These are phyloP conservation scores for Thunnus albacares DNA, from an alignment of 2,797 vertebrate species.

Conservation along the genomic window DNA sequence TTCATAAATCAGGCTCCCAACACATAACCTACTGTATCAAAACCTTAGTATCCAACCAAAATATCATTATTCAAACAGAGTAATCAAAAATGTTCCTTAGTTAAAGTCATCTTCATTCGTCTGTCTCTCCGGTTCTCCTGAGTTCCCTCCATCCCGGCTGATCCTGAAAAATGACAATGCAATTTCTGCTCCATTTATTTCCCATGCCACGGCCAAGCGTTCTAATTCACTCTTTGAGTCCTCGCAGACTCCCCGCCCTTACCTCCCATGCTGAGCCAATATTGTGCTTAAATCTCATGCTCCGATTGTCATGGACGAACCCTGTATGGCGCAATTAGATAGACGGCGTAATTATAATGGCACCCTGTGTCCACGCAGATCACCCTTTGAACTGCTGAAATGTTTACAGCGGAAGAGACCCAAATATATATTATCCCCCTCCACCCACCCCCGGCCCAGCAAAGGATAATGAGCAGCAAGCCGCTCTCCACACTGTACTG, in stretches of 20 bases:
- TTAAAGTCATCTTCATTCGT: slow-evolving; percentile 59
- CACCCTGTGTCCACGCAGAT: slow-evolving; percentile 80
- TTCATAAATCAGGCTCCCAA: slow-evolving; percentile 11
- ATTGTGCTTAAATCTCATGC: slow-evolving; percentile 89
- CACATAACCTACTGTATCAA: background rate
- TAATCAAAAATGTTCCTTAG: slow-evolving; percentile 35
- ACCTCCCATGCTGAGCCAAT: slow-evolving; percentile 87
- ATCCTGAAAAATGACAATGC: slow-evolving; percentile 79
- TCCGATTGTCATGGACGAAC: slow-evolving; percentile 84
- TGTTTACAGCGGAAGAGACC: slow-evolving; percentile 83
- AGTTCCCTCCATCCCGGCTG: slow-evolving; percentile 58
- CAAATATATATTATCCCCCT: slow-evolving; percentile 77
- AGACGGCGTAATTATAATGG: slow-evolving; percentile 83
- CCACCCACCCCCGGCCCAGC: slow-evolving; percentile 25
- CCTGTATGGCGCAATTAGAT: slow-evolving; percentile 83
- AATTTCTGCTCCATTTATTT: slow-evolving; percentile 89
- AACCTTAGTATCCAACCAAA: background rate
- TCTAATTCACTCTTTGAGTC: slow-evolving; percentile 74
- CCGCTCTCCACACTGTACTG: slow-evolving; percentile 25
- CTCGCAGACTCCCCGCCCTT: slow-evolving; percentile 72
- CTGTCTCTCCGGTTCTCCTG: slow-evolving; percentile 25
- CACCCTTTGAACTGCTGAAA: slow-evolving; percentile 84
- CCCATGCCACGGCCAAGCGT: slow-evolving; percentile 77
- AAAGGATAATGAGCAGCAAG: slow-evolving; percentile 68
- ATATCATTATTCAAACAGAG: slow-evolving; percentile 18